Percentiles rank a stretch among this genome's conserved stretches.
These are phyloP conservation scores for Rhabdornis inornatus DNA, from an alignment of 2,113 vertebrate genomes.

Conservation along the genomic window DNA sequence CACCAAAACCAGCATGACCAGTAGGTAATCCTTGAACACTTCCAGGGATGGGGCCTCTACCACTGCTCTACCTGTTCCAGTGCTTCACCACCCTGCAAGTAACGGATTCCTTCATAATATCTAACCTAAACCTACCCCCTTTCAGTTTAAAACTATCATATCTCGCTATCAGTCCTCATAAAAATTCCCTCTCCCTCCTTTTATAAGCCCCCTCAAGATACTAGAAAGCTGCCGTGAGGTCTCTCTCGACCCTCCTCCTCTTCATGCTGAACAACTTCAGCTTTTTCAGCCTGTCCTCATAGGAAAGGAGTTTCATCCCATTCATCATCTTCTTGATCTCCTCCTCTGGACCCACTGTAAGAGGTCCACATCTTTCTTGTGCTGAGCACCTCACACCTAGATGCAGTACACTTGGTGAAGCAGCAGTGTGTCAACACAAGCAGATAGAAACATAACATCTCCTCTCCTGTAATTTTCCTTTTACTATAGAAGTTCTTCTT, in stretches of 20 bases:
- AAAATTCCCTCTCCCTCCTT: background rate
- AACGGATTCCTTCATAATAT: background rate
- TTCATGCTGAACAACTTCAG: background rate
- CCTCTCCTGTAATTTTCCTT: background rate
- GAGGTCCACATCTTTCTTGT: background rate
- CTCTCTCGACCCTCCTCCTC: background rate
- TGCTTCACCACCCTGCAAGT: background rate
- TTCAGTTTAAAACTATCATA: background rate
- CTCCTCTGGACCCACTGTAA: background rate
- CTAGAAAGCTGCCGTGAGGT: background rate
- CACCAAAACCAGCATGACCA: background rate
- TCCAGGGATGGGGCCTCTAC: background rate
- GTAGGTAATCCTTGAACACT: background rate
- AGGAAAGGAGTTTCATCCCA: background rate
- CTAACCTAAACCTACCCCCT: background rate
- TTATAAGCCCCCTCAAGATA: background rate
- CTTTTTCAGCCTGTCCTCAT: background rate
- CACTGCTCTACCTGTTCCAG: background rate
- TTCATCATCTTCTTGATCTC: background rate
- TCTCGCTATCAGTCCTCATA: background rate
- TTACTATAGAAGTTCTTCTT: background rate
- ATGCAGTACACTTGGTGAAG: background rate
- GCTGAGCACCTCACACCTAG: background rate
- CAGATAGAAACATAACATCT: background rate
- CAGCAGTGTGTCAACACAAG: background rate